These are phyloP conservation scores for Plutomurus gul DNA, from an alignment of 1,140 invertebrate genomes.

Conservation along the genomic window DNA sequence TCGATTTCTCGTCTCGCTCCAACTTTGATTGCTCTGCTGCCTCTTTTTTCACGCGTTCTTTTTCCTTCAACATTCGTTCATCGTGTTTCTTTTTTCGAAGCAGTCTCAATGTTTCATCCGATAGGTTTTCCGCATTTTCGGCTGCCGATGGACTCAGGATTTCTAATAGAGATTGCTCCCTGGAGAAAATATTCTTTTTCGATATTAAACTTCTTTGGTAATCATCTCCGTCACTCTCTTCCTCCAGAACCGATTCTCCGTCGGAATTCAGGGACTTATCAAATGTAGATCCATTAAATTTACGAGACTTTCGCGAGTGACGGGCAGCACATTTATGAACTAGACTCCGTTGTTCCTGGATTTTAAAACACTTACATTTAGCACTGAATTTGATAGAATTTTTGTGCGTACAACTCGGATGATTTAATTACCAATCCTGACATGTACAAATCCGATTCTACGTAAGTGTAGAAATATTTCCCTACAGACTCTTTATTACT, in stretches of 20 bases:
- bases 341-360: background rate
- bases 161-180: background rate
- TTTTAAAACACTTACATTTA: background rate
- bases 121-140: background rate
- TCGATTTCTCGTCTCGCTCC: constrained; percentile 6
- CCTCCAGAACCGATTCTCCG: background rate
- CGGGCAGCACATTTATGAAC: background rate
- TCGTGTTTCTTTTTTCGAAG: background rate
- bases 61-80: background rate
- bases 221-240: background rate
- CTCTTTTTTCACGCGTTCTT: background rate
- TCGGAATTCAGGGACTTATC: constrained; percentile 10
- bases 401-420: no score
- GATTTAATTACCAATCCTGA: background rate
- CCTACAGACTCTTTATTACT: background rate
- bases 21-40: background rate
- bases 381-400: no score
- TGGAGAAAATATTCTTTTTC: background rate
- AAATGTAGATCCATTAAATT: background rate
- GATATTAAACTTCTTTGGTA: background rate
- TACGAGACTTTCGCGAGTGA: background rate
- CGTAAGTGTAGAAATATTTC: constrained; percentile 25
- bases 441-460: background rate
- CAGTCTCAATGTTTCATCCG: background rate
- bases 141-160: background rate